Base-by-base conservation (phyloP, 2,888 invertebrate species). In the Aproaerema taeniolella region DNA sequence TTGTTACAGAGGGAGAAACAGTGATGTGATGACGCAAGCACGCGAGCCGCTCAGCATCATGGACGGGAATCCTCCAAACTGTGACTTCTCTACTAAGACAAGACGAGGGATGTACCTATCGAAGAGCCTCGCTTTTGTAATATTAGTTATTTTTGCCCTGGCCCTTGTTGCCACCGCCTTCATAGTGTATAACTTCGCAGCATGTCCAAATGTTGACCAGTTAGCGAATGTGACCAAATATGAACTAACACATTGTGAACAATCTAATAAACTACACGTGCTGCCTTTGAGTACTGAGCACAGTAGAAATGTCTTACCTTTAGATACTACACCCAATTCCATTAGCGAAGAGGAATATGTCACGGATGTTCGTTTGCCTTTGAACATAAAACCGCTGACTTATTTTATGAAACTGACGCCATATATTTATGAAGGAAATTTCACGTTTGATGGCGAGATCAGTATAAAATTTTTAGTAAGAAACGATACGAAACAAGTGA, bases 381-480 rank as follows among this genome's bases (percentile, higher is more conserved):
- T 74, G 39, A 85, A 90, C 29, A 77, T 95, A 0, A 73, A 87
- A 36, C 95, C 95, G 1, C 81, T 91, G 30, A 89, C 88, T 16
- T 95, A 95, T 61, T 88, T 90, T 45, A 71, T 95, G 2, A 88
- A 89, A 48, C 76, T 95, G 42, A 89, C 91, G 28, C 95, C 95
- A 0, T 92, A 91, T 54, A 88, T 95, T 42, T 85, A 81, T 58
- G 91, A 91, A 60, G 91, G 91, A 1, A 95, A 95, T 63, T 95
- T 95, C 53, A 94, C 93, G 9, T 95, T 95, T 61, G 83, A 90
- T 46, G 95, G 95, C 28, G 89, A 90, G 70, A 89, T 92, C 1
- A 88, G 88, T 54, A 90, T 93, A 46, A 58, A 87, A 11, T 62
- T 95, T 34, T 85, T 89, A 42, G 90, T 91, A 1, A 79, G 88